These are phyloP conservation scores for Pagetopsis macropterus DNA, from an alignment of 2,797 vertebrate genomes.

Conservation along the genomic window DNA sequence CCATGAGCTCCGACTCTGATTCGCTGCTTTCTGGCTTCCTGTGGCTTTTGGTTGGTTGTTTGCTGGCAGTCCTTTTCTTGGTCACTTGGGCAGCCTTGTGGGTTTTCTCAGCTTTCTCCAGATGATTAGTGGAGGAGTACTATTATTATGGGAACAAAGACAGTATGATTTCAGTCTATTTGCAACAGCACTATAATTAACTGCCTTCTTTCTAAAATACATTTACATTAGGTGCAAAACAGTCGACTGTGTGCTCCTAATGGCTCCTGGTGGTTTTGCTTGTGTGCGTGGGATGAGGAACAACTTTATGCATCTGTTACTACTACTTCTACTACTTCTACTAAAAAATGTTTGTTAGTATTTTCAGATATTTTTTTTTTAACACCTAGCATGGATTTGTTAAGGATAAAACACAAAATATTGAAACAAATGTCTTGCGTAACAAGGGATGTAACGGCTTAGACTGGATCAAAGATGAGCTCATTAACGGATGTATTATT, in stretches of 20 bases:
- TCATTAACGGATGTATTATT: too few relatives aligned
- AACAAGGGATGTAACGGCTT: not conserved
- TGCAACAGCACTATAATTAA: not conserved
- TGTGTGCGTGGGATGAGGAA: not conserved
- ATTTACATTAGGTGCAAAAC: not conserved
- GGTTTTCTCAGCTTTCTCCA: conserved; percentile 35
- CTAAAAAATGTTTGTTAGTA: too few relatives aligned
- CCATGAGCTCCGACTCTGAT: conserved; percentile 34
- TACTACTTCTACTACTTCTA: too few relatives aligned
- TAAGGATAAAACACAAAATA: not conserved
- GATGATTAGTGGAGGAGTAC: conserved; percentile 23
- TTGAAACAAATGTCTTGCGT: not conserved
- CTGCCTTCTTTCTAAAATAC: not conserved
- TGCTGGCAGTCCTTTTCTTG: conserved; percentile 37
- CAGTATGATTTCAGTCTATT: not conserved
- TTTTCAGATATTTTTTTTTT: not conserved
- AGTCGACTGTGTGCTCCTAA: not conserved
- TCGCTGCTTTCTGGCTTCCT: conserved; percentile 76
- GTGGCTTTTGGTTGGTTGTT: conserved; percentile 74
- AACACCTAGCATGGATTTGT: not conserved
- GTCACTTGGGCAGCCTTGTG: conserved; percentile 23
- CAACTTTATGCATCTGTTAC: too few relatives aligned
- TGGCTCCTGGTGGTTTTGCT: not conserved
- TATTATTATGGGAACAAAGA: conserved; percentile 29
- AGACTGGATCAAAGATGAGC: not conserved